A percentile compares a stretch with the other conserved stretches of the same genome.
phyloP scores from a whole-genome alignment of 2,888 invertebrate genomes.

The Allolobophora icterica region DNA sequence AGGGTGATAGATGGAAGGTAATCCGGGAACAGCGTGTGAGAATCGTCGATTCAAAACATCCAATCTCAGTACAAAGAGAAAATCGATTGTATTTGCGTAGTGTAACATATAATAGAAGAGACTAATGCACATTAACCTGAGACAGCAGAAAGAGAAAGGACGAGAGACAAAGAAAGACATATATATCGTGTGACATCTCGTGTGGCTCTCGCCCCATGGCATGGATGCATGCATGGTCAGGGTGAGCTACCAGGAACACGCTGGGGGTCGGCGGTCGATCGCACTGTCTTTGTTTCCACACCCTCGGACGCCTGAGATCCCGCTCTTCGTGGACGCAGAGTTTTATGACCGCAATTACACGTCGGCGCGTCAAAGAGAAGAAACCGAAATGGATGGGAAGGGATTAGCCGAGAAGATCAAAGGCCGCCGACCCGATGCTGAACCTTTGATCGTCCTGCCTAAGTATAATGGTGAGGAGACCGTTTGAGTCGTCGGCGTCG shows the following conservation, averaged over 20 bases:
- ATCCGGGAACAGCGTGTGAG: no score
- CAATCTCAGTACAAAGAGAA: no score
- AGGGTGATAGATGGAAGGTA: no score
- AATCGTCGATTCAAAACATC: no score
- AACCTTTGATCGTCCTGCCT: neutral
- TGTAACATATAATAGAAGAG: no score
- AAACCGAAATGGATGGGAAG: neutral
- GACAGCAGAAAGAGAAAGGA: neutral
- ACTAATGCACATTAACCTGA: no score
- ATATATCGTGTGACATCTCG: neutral
- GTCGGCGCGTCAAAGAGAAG: slow-evolving; percentile 22
- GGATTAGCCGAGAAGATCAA: neutral
- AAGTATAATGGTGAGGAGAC: neutral
- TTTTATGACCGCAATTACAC: slow-evolving; percentile 28
- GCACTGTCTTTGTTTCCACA: neutral
- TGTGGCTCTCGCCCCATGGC: neutral
- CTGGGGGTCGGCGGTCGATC: neutral
- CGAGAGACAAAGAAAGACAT: neutral
- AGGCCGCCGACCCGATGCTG: neutral
- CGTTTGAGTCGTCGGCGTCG: neutral
- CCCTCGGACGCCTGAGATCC: neutral
- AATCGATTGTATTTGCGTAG: no score
- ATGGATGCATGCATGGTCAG: no score
- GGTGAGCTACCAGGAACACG: neutral
- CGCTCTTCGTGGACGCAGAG: neutral